phyloP scores from a whole-genome alignment of 2,797 vertebrate species.

The Falco columbarius region DNA sequence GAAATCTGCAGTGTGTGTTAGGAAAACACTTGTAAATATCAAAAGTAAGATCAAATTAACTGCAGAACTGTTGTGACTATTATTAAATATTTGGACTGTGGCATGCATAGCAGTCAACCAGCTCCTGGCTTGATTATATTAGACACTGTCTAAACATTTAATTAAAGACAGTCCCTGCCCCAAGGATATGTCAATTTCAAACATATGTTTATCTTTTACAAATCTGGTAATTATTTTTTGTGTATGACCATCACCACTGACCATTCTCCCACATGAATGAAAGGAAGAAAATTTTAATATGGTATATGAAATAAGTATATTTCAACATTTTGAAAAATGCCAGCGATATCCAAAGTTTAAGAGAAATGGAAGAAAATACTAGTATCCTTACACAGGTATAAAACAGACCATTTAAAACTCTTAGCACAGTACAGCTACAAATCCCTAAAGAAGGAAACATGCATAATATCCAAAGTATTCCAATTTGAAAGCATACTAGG shows the following conservation, averaged over 20 bases:
- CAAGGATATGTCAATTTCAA: not conserved
- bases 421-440: not conserved
- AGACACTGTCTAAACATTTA: conserved; percentile 6
- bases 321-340: not conserved
- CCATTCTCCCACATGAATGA: not conserved
- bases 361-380: not conserved
- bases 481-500: not conserved
- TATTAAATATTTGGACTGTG: conserved; percentile 33
- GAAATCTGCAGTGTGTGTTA: not conserved
- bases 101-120: not conserved
- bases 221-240: not conserved
- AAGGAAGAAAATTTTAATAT: not conserved
- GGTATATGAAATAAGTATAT: not conserved
- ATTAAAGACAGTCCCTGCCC: conserved; percentile 3
- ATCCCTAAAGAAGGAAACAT: not conserved
- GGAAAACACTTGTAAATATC: conserved; percentile 21
- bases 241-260: not conserved
- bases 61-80: not conserved
- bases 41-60: conserved; percentile 5
- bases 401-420: not conserved
- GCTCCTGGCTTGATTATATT: not conserved
- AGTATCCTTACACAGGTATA: not conserved
- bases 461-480: not conserved
- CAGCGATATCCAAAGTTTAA: not conserved
- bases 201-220: conserved; percentile 13